These are phyloP conservation scores for Leucophenga montana DNA, from an alignment of 2,888 invertebrate species.

Conservation along the genomic window DNA sequence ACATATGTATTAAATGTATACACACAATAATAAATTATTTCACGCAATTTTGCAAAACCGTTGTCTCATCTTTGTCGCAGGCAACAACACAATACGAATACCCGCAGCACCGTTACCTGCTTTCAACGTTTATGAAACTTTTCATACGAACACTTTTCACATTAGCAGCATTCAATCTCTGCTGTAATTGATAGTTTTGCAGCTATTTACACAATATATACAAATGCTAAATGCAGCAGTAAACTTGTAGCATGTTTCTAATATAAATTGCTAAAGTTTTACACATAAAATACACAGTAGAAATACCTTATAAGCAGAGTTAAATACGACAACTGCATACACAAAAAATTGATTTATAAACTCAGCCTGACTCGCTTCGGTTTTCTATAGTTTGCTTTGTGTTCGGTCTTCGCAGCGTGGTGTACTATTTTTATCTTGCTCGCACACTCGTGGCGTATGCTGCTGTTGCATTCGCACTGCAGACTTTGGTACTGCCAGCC, in stretches of 20 bases:
- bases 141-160: not conserved
- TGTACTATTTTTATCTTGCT: conserved; percentile 51
- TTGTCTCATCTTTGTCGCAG: not conserved
- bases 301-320: conserved; percentile 60
- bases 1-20: too few species aligned
- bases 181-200: too few species aligned
- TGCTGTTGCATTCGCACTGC: conserved; percentile 29
- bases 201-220: not conserved
- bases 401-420: conserved; percentile 58
- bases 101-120: too few species aligned
- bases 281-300: conserved; percentile 33
- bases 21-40: not conserved
- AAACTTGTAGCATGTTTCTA: too few species aligned
- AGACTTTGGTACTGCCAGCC: conserved; percentile 47
- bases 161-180: too few species aligned
- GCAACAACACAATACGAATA: not conserved
- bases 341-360: conserved; percentile 72
- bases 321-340: conserved; percentile 66
- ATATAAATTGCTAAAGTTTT: conserved; percentile 13
- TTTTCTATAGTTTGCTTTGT: conserved; percentile 58
- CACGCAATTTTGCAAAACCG: not conserved
- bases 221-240: not conserved
- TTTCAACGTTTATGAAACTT: not conserved
- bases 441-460: conserved; percentile 34
- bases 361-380: conserved; percentile 64